These are phyloP conservation scores for Buteo buteo DNA, from an alignment of 2,113 vertebrate species.

Conservation along the genomic window DNA sequence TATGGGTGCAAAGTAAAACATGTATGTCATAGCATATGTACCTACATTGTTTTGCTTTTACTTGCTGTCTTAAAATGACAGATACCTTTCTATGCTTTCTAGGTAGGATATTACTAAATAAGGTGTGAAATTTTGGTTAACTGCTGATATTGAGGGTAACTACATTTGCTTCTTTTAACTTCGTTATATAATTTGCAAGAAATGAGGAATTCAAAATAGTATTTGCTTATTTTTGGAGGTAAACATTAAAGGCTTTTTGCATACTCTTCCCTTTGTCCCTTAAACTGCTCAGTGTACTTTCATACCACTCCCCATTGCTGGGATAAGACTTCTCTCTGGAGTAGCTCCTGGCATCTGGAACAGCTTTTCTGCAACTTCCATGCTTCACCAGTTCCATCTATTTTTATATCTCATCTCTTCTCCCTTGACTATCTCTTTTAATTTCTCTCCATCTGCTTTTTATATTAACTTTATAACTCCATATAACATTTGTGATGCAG, in stretches of 20 bases:
- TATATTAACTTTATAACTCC: slow-evolving; percentile 61
- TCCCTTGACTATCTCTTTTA: slow-evolving; percentile 63
- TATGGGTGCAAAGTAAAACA: neutral
- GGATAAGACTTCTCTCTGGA: slow-evolving; percentile 7
- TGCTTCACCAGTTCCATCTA: slow-evolving; percentile 67
- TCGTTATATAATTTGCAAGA: neutral
- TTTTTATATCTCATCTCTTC: slow-evolving; percentile 61
- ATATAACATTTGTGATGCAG: neutral
- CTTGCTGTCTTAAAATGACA: neutral
- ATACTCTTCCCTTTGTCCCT: neutral
- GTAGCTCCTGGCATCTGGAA: slow-evolving; percentile 59
- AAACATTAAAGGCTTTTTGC: neutral
- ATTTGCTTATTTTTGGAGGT: neutral
- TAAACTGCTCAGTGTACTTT: neutral
- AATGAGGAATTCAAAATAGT: neutral
- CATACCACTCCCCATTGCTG: neutral
- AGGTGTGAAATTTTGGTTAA: neutral
- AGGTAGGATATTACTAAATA: neutral
- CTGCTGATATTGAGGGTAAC: neutral
- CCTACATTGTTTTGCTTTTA: neutral
- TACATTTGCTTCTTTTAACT: neutral
- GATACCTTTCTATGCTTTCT: neutral
- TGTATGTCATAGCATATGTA: neutral
- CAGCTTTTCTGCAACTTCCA: slow-evolving; percentile 52
- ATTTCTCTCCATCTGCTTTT: slow-evolving; percentile 70